Base-by-base conservation (phyloP, 1,140 invertebrate genomes). In the Cherax destructor region DNA sequence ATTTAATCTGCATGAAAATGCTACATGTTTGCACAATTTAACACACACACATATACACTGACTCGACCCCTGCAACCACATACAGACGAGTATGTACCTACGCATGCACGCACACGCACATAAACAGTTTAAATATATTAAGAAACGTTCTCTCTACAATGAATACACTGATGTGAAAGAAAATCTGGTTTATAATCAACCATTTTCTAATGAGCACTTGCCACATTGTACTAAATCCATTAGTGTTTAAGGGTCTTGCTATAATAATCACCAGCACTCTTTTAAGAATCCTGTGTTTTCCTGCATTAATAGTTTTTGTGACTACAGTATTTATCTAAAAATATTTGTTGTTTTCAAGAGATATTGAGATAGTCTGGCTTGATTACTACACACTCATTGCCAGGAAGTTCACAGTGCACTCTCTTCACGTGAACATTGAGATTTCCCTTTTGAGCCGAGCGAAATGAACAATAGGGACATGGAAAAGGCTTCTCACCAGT, bases 371-470 rank as follows among this genome's bases (percentile, higher is more conserved):
- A 74, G 30, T 74, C 69, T 24, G 69, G 21, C 24, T 74, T 74
- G 11, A 74, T 10, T 30, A 11, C 69, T 30, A 74, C 69, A 24
- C n/a, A 74, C 5, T 74, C 69, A 74, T 7, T 74, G 30, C 69
- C 30, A 9, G 77, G 47, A 4, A 18, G 24, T 11, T 47, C 59
- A 72, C 30, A 52, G 24, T 89, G 87, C 16, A 89, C 87, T 21
- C 87, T 81, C 69, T 74, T 89, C 30, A 89, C 61, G 61, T 89
- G 87, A 52, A 89, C 87, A 59, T 89, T 89, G 21, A 89, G 79
- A n/a, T 89, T 89, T 41, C 87, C 87, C 65, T 74, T 89, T 61
- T 89, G 87, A 59, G 87, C 87, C 5, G 87, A 89, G 10, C 87
- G 61, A 41, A 89, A 89, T n/a, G 87, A 72, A 24, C 87, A 89